These are phyloP conservation scores for Plutomurus gul DNA, from an alignment of 1,140 invertebrate genomes.

Conservation along the genomic window DNA sequence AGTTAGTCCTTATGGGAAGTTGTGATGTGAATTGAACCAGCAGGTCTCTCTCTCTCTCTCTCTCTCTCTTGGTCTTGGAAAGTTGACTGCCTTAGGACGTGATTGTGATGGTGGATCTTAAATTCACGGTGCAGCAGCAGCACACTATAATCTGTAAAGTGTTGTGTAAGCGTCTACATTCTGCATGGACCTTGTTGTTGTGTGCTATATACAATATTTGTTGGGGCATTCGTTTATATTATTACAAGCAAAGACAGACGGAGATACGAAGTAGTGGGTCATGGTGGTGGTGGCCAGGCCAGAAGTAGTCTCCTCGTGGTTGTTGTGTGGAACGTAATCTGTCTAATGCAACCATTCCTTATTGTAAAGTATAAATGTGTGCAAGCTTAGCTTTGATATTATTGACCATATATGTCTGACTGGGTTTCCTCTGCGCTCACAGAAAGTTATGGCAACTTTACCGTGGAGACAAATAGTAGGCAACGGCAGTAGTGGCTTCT, in stretches of 20 bases:
- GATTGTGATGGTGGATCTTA: no score
- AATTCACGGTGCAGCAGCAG: no score
- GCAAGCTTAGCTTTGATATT: constrained; percentile 1
- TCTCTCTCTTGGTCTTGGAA: neutral
- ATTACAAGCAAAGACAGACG: no score
- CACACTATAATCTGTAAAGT: no score
- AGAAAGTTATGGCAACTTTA: neutral
- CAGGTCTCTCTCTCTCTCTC: no score
- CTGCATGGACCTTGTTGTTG: no score
- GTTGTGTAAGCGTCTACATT: no score
- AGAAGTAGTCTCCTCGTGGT: neutral
- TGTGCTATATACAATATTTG: no score
- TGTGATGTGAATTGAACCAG: neutral
- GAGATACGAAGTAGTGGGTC: neutral
- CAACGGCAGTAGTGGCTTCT: no score
- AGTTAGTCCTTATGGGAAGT: neutral
- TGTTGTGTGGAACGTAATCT: neutral
- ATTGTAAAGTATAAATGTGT: constrained; percentile 18
- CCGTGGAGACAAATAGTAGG: neutral
- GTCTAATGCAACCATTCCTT: constrained; percentile 15
- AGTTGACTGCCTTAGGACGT: neutral
- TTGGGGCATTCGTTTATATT: no score
- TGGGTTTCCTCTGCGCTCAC: neutral
- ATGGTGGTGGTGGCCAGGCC: neutral
- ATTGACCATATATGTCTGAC: constrained; percentile 6